Evolutionary conservation across 2,113 vertebrate species (phyloP).

Genomic region (Cynopterus brachyotis): DNA sequence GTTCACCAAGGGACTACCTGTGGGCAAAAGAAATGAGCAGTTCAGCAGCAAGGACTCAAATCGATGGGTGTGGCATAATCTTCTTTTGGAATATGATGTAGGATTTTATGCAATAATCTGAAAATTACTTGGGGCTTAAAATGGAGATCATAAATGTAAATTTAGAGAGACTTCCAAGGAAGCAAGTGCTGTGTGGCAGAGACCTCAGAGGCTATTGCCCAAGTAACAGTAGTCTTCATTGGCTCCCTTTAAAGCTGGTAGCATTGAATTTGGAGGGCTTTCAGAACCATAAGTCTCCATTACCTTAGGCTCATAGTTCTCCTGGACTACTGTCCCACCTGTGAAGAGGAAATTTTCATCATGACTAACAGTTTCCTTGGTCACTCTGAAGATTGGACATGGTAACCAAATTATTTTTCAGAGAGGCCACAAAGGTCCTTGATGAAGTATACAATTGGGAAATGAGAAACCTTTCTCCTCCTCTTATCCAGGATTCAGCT

Average conservation of each 20-base stretch:
- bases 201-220: neutral
- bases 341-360: neutral
- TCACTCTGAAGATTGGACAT: neutral
- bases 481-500: neutral
- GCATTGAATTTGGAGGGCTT: neutral
- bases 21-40: neutral
- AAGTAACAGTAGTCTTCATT: neutral
- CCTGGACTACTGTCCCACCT: neutral
- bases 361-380: neutral
- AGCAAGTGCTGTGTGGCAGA: neutral
- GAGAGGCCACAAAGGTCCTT: neutral
- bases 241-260: neutral
- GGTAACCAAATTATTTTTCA: neutral
- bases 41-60: neutral
- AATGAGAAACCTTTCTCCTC: neutral
- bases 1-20: neutral
- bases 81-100: neutral
- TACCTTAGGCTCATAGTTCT: neutral
- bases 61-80: neutral
- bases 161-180: neutral
- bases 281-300: neutral
- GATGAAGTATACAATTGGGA: neutral
- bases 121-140: neutral
- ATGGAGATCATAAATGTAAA: neutral
- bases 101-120: neutral